phyloP scores from a whole-genome alignment of 1,140 invertebrate species.

The Scaptomyza hsui region DNA sequence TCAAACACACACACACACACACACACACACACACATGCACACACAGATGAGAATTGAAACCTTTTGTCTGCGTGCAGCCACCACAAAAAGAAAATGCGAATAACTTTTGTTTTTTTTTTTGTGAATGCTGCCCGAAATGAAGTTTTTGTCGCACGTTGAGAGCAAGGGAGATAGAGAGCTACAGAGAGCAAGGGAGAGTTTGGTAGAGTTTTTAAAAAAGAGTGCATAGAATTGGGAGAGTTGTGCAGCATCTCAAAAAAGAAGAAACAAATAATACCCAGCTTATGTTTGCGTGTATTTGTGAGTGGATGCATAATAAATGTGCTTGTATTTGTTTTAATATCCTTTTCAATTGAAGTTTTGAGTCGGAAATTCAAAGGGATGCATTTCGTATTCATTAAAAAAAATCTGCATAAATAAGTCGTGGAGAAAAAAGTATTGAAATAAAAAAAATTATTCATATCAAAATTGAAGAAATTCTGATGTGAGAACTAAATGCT shows the following conservation, averaged over 20 bases:
- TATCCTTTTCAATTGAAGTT: constrained; percentile 54
- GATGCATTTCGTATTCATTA: constrained; percentile 9
- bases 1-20: constrained; percentile 1
- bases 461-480: no score
- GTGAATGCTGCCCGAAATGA: constrained; percentile 39
- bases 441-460: no score
- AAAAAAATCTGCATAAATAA: not conserved
- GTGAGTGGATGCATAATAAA: constrained; percentile 15
- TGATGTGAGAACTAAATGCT: no score
- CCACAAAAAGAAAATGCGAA: constrained; percentile 35
- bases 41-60: constrained; percentile 8
- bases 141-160: constrained; percentile 45
- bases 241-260: constrained; percentile 66
- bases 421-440: no score
- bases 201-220: constrained; percentile 16
- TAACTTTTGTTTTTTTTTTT: constrained; percentile 27
- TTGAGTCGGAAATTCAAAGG: not conserved
- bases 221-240: constrained; percentile 51
- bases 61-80: constrained; percentile 38
- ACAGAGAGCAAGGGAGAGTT: constrained; percentile 19
- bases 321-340: constrained; percentile 27
- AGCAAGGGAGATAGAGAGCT: constrained; percentile 18
- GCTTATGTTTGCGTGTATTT: constrained; percentile 17
- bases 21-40: constrained; percentile 8
- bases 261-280: not conserved